These are phyloP conservation scores for Helarctos malayanus DNA, from an alignment of 2,797 vertebrate species.

Conservation along the genomic window DNA sequence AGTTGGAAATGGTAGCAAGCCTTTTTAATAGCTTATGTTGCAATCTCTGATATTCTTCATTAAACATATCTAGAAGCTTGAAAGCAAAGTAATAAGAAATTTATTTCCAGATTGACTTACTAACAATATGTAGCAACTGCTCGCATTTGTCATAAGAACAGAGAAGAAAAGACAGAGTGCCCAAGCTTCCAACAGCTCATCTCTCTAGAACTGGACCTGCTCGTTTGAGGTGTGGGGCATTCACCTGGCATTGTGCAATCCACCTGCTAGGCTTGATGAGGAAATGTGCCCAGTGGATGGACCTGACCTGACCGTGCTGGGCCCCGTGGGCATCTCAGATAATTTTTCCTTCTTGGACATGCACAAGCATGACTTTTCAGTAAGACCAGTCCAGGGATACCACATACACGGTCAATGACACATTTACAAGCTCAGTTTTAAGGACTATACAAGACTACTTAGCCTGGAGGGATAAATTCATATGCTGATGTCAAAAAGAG, in stretches of 20 bases:
- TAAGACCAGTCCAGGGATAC: neutral
- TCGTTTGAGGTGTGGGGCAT: neutral
- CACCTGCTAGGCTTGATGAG: neutral
- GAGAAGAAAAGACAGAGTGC: neutral
- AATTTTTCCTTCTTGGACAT: neutral
- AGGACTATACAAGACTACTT: conserved; percentile 19
- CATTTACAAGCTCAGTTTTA: neutral
- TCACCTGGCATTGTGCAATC: neutral
- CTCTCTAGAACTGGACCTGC: neutral
- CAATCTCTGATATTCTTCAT: neutral
- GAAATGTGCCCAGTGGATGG: neutral
- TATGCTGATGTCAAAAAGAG: neutral
- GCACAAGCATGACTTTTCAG: neutral
- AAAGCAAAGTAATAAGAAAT: conserved; percentile 43
- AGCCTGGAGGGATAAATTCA: neutral
- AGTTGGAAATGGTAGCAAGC: neutral
- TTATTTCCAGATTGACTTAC: conserved; percentile 4
- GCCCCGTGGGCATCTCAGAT: neutral
- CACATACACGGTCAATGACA: neutral
- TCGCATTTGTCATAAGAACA: conserved; percentile 38
- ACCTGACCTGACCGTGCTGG: neutral
- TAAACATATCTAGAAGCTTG: neutral
- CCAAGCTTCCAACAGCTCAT: neutral
- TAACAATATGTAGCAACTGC: neutral
- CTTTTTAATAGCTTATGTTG: neutral